Conservation (phyloP, 2,113 vertebrate species). For the Centropristis striata region DNA sequence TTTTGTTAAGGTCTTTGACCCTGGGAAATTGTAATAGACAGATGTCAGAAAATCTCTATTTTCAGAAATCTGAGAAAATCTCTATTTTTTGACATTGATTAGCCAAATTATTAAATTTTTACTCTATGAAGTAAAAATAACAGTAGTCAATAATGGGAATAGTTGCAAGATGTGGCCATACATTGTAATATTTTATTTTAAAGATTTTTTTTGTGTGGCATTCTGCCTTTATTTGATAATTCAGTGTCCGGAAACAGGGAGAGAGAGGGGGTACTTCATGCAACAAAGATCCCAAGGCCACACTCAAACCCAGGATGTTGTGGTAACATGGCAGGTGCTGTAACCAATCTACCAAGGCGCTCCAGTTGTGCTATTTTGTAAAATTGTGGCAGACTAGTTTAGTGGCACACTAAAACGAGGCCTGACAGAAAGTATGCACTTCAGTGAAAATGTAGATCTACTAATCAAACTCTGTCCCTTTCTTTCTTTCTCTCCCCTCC, state of each 20-base stretch:
- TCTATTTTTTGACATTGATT: neutral
- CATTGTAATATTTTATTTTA: neutral
- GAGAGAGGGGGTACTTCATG: too few relatives aligned
- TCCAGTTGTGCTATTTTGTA: too few relatives aligned
- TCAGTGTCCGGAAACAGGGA: too few relatives aligned
- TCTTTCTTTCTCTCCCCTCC: conserved; percentile 15
- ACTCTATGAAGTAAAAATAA: neutral
- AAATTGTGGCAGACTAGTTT: too few relatives aligned
- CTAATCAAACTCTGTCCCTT: conserved; percentile 31
- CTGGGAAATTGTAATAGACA: neutral
- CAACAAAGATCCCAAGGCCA: too few relatives aligned
- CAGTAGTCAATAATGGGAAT: neutral
- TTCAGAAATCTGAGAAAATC: too few relatives aligned
- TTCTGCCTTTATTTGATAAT: too few relatives aligned
- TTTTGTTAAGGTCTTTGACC: neutral
- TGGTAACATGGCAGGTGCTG: too few relatives aligned
- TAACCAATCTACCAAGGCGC: too few relatives aligned
- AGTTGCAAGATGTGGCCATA: neutral
- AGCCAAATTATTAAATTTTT: neutral
- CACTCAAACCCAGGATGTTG: too few relatives aligned
- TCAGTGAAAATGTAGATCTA: neutral
- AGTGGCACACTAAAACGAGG: neutral
- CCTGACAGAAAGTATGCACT: neutral
- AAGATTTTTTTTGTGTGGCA: too few relatives aligned
- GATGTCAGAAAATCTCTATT: too few relatives aligned